Percentiles rank a stretch among this genome's conserved stretches.
Evolutionary conservation across 2,797 vertebrate species (phyloP).

Genomic region (Chrosomus eos): DNA sequence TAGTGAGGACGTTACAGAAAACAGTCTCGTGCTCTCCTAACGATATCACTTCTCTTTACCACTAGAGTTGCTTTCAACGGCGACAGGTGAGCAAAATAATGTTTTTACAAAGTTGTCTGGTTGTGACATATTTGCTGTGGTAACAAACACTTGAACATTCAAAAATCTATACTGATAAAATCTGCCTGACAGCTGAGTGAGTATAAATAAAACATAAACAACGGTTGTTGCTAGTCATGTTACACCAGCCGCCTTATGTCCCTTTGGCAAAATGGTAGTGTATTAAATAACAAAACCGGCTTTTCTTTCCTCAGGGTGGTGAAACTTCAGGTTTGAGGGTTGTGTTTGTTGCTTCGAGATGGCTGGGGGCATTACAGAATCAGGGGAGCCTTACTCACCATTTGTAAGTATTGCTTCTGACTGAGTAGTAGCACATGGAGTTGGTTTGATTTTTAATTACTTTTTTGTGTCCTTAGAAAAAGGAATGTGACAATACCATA

Average conservation of each 20-base stretch:
- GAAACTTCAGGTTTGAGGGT: neutral
- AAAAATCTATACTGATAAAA: no score
- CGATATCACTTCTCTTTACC: neutral
- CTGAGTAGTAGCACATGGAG: no score
- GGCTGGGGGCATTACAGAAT: slow-evolving; percentile 94
- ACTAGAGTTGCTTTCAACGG: no score
- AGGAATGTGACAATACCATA: neutral
- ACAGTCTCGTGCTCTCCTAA: neutral
- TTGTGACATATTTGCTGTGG: neutral
- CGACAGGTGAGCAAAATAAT: slow-evolving; percentile 12
- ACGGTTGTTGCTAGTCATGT: neutral
- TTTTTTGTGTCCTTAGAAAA: neutral
- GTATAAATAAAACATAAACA: neutral
- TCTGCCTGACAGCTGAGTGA: neutral
- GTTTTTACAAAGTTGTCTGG: neutral
- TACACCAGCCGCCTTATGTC: neutral
- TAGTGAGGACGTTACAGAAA: neutral
- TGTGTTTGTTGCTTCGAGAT: slow-evolving; percentile 68
- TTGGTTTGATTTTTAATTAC: neutral
- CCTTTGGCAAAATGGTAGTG: neutral
- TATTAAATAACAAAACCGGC: slow-evolving; percentile 7
- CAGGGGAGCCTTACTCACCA: slow-evolving; percentile 93
- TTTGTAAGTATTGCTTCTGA: slow-evolving; percentile 84
- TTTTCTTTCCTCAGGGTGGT: slow-evolving; percentile 17
- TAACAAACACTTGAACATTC: neutral